Conservation (phyloP, 2,888 invertebrate genomes). For the Ochropacha duplaris region DNA sequence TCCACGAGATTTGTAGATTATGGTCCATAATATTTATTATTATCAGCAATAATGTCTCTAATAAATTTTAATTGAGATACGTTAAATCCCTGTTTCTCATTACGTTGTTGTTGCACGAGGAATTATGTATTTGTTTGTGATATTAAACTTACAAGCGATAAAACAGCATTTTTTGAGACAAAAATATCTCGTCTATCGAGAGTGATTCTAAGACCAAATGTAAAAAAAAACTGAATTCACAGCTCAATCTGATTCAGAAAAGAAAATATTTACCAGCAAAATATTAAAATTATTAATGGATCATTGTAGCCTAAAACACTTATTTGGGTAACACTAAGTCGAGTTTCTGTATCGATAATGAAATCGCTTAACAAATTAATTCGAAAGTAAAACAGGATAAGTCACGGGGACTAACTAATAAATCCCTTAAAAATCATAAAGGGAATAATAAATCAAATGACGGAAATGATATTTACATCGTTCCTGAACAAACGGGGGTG, state of each 20-base stretch:
- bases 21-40: too few relatives aligned
- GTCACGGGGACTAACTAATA: not conserved
- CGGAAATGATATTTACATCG: slow-evolving; percentile 38
- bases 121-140: too few relatives aligned
- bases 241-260: not conserved
- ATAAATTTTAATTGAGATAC: too few relatives aligned
- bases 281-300: not conserved
- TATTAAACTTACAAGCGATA: too few relatives aligned
- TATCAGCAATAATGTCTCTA: too few relatives aligned
- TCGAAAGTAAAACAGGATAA: not conserved
- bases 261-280: not conserved
- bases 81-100: not conserved
- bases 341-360: not conserved
- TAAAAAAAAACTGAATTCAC: too few relatives aligned
- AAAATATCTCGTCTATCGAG: too few relatives aligned
- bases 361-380: not conserved
- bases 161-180: too few relatives aligned
- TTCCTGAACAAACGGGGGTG: slow-evolving; percentile 16
- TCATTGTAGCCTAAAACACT: not conserved
- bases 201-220: too few relatives aligned
- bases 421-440: slow-evolving; percentile 12
- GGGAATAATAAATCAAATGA: slow-evolving; percentile 28
- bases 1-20: too few relatives aligned
- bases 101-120: not conserved
- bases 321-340: not conserved